Evolutionary conservation across 2,888 invertebrate species (phyloP), one percentile per base, ranked within the genome.

Genomic region (Agonopterix alstromeriana): DNA sequence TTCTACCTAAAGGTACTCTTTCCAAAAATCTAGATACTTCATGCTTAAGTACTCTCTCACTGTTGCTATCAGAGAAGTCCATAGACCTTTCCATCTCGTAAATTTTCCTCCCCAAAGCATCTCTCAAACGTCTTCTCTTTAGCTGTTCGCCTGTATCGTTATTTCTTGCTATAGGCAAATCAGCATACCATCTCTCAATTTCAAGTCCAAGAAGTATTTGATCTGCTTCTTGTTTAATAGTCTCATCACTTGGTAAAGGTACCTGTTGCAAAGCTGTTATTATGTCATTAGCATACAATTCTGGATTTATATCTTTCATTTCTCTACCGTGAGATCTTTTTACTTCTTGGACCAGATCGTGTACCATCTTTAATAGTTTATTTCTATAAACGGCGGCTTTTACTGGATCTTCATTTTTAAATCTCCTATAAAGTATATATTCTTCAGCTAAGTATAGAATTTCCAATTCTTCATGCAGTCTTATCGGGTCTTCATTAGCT

Each of bases 161-260:
- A 35, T 62, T 58, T 51, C 55, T 48, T 10, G 60, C 27, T 11
- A 75, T 36, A 1, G 80, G 77, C 38, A 84, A 55, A 46, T 77
- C 74, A n/a, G 57, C 53, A 53, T 74, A 67, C 84, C 84, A 85
- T 35, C 76, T 65, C 17, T 78, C 77, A 2, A 85, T 63, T 60
- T 83, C 84, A 0, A 67, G 48, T 4, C 65, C 67, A 11, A 84
- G 48, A 11, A 77, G 50, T 45, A 83, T 74, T 54, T 75, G 71
- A 53, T 77, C 70, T 0, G 71, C 75, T 67, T 82, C 82, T 44
- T 73, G 65, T 55, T 56, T 63, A 10, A 83, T 48, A 2, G 64
- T 64, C n/a, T 68, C 59, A 7, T 68, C 61, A 43, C 58, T 57
- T 1, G 83, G 83, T n/a, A 68, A 11, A 10, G 82, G 74, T 0